Base-by-base conservation (phyloP, 2,797 vertebrate species). In the Kryptopterus vitreolus region DNA sequence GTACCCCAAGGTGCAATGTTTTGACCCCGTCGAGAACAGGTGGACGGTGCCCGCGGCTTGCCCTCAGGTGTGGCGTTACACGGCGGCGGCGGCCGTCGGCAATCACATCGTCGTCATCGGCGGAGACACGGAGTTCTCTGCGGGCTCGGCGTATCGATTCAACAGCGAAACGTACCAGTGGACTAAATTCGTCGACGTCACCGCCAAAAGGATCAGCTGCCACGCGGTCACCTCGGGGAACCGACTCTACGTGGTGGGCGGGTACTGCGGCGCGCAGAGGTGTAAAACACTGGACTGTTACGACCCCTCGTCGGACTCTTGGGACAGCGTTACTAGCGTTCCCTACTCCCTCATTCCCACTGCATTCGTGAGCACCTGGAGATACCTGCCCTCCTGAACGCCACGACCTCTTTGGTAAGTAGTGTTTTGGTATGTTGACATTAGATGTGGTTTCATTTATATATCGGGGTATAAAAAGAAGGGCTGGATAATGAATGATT, bases 341-440 rank as follows among this genome's bases (percentile, higher is more conserved):
- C 95, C 95, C 0, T 96, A 96, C 87, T 95, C 95, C 0, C 93
- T 96, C 83, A 96, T 96, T 81, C 95, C 95, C 53, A 95, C 95
- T 0, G 95, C 95, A 38, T 96, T 96, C 69, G 95, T 96, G 88
- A 96, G 95, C 91, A 96, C 95, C 9, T 96, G 95, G 95, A 95
- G 95, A 87, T 95, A 96, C 83, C 94, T 96, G 83, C 88, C 95
- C 2, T 92, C 94, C 1, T 96, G 89, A 88, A 77, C 3, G 6
- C 62, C 68, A 50, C 77, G 63, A 55, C 13, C 29, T 55, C 26
- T 46, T 70, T 53, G 91, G 94, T 95, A 85, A 94, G 94, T 92
- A 81, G 81, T 43, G 68, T 62, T 52, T 5, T n/a, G 6, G 16
- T 15, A 18, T 9, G 63, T 20, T 74, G 38, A 46, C 31, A 38